Percentiles rank a stretch among this genome's conserved stretches.
These are phyloP conservation scores for Acanthosepion esculentum DNA, from an alignment of 2,888 invertebrate species.

Conservation along the genomic window DNA sequence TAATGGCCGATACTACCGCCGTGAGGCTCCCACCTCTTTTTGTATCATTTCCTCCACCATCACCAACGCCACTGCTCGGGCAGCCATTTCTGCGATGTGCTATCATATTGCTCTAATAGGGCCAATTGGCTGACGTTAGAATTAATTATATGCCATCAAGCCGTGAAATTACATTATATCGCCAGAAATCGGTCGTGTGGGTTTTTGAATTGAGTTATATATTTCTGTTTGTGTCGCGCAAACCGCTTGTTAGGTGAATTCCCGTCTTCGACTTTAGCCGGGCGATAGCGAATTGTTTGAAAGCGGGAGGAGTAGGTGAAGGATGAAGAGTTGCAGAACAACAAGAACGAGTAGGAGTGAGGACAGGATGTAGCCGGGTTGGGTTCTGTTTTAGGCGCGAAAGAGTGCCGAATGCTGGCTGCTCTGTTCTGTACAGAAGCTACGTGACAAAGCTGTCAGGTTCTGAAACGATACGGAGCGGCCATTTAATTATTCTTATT, in stretches of 20 bases:
- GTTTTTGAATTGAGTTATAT: slow-evolving; percentile 23
- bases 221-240: background rate
- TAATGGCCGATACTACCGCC: slow-evolving; percentile 16
- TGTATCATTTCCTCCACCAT: background rate
- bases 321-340: background rate
- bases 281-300: background rate
- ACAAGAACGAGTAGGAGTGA: background rate
- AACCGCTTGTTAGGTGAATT: slow-evolving; percentile 11
- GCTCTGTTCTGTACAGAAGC: background rate
- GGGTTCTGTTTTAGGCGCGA: background rate
- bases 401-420: background rate
- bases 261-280: background rate
- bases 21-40: background rate
- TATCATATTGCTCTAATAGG: slow-evolving; percentile 33
- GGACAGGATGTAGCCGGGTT: background rate
- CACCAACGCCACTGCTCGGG: background rate
- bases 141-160: slow-evolving; percentile 23
- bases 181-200: slow-evolving; percentile 33
- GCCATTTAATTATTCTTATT: background rate
- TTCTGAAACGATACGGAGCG: background rate
- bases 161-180: slow-evolving; percentile 33
- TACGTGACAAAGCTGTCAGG: slow-evolving; percentile 12
- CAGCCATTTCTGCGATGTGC: slow-evolving; percentile 33
- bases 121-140: background rate
- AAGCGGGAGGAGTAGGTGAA: background rate